These are phyloP conservation scores for Melanerpes formicivorus DNA, from an alignment of 2,113 vertebrate genomes.

Conservation along the genomic window DNA sequence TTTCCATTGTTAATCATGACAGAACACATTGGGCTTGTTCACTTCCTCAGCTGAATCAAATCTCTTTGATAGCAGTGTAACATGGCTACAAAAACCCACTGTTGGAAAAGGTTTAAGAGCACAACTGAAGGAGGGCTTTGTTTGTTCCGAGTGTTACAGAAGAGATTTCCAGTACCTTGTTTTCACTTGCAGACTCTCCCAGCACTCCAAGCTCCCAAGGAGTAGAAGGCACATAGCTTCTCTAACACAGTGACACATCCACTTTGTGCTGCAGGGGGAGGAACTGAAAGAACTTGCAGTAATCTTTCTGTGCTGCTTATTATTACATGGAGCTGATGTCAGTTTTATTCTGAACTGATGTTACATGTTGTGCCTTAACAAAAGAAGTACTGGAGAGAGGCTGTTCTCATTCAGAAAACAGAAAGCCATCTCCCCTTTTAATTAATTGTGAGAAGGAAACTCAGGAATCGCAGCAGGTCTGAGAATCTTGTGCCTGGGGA, in stretches of 20 bases:
- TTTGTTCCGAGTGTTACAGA: neutral
- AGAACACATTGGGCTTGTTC: neutral
- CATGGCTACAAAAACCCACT: neutral
- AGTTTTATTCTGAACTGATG: neutral
- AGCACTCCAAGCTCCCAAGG: neutral
- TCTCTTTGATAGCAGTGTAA: neutral
- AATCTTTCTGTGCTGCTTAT: neutral
- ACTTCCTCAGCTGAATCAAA: neutral
- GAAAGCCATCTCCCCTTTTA: neutral
- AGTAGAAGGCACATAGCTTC: neutral
- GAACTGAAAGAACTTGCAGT: neutral
- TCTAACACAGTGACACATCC: neutral
- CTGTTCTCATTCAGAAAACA: neutral
- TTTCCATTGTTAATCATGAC: neutral
- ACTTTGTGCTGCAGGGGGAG: accelerated
- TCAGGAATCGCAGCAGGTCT: neutral
- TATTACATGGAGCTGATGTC: neutral
- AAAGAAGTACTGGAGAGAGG: neutral
- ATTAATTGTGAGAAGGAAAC: neutral
- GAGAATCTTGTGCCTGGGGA: accelerated
- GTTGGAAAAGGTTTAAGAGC: neutral
- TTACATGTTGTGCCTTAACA: neutral
- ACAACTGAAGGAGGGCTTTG: neutral
- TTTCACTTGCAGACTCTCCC: neutral
- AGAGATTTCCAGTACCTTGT: neutral